phyloP scores from a whole-genome alignment of 2,888 invertebrate species.

The Branchinecta sandiegonensis region DNA sequence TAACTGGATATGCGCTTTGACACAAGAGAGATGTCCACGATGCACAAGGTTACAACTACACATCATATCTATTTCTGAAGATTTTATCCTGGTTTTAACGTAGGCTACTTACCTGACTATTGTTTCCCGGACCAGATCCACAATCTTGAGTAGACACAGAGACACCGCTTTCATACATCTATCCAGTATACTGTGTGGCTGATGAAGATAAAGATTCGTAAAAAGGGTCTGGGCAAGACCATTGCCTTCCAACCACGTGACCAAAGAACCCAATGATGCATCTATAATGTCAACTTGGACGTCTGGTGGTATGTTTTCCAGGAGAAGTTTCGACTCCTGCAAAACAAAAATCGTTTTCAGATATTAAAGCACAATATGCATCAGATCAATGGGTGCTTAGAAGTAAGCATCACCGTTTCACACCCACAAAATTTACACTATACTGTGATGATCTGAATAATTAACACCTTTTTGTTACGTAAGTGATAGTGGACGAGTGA shows the following conservation, averaged over 20 bases:
- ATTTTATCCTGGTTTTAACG: no score
- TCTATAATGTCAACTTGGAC: slow-evolving; percentile 89
- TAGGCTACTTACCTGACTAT: slow-evolving; percentile 10
- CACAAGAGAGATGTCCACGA: no score
- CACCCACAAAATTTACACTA: background rate
- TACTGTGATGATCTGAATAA: no score
- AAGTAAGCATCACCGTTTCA: slow-evolving; percentile 18
- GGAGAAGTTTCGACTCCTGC: slow-evolving; percentile 58
- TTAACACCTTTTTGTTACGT: no score
- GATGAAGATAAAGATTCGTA: slow-evolving; percentile 86
- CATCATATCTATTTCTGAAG: no score
- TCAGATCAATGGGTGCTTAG: background rate
- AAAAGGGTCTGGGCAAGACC: slow-evolving; percentile 93
- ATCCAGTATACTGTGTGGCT: slow-evolving; percentile 68
- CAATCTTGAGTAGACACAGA: slow-evolving; percentile 69
- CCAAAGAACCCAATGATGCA: slow-evolving; percentile 79
- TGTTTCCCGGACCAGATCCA: slow-evolving; percentile 51
- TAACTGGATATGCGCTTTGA: no score
- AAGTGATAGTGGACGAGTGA: no score
- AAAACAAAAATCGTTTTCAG: slow-evolving; percentile 30
- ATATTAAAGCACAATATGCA: slow-evolving; percentile 15
- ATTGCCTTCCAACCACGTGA: slow-evolving; percentile 94
- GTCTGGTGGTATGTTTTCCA: slow-evolving; percentile 54
- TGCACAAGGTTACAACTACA: no score
- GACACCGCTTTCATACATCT: slow-evolving; percentile 70